These are phyloP conservation scores for Lytechinus pictus DNA, from an alignment of 35 echinoderm and acorn worm species.

Conservation along the genomic window DNA sequence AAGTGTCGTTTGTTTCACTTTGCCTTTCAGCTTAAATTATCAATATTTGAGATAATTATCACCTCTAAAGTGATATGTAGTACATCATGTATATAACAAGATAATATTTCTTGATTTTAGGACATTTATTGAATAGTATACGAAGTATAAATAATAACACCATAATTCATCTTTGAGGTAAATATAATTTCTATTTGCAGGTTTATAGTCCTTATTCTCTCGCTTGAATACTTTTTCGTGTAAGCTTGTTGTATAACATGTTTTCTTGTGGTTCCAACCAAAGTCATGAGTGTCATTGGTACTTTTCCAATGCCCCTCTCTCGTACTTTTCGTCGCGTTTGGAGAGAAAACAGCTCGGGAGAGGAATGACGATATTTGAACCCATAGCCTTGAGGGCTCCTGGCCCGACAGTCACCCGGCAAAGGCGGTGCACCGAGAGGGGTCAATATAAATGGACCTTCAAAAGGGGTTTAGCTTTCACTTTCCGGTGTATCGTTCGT, in stretches of 20 bases:
- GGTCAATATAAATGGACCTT: neutral
- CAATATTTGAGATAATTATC: too few species aligned
- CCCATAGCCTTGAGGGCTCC: neutral
- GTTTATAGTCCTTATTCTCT: too few species aligned
- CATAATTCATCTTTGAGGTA: too few species aligned
- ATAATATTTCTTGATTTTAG: too few species aligned
- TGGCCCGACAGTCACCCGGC: neutral
- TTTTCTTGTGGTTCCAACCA: neutral
- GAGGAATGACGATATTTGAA: constrained; percentile 4
- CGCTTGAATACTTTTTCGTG: too few species aligned
- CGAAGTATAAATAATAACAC: too few species aligned
- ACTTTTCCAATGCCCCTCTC: neutral
- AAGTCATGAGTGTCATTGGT: neutral
- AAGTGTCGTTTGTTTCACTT: too few species aligned
- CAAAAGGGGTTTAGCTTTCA: neutral
- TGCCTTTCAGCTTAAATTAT: too few species aligned
- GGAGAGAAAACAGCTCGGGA: neutral
- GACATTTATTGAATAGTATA: too few species aligned
- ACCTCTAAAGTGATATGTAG: too few species aligned
- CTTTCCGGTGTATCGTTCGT: neutral
- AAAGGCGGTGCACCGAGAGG: neutral
- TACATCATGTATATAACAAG: too few species aligned
- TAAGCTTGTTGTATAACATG: neutral
- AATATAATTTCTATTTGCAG: too few species aligned
- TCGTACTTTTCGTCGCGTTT: neutral